phyloP scores from a whole-genome alignment of 1,140 invertebrate species.

The Ladona fulva region DNA sequence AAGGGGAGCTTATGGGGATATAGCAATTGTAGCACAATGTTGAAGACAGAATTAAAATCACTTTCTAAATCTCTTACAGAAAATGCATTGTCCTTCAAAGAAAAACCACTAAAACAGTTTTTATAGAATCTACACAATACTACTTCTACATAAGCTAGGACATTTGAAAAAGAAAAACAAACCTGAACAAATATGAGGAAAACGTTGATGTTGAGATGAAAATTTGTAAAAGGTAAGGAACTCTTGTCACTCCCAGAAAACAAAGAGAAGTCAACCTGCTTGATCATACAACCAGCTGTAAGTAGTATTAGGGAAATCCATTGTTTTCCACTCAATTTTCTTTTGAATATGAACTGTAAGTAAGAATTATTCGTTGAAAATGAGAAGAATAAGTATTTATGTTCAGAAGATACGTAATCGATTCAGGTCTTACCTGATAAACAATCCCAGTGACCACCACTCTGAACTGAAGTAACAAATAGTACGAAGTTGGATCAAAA shows the following conservation, averaged over 20 bases:
- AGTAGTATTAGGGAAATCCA: constrained; percentile 83
- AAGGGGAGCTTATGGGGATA: no score
- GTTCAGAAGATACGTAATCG: not conserved
- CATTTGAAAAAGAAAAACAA: constrained; percentile 21
- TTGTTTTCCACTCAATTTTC: constrained; percentile 68
- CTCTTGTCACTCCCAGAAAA: constrained; percentile 12
- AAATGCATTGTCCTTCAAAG: no score
- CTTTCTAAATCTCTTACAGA: no score
- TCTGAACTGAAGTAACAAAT: constrained; percentile 81
- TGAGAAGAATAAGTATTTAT: not conserved
- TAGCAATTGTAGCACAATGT: no score
- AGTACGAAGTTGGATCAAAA: constrained; percentile 93
- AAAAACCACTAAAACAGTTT: no score
- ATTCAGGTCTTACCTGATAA: constrained; percentile 64
- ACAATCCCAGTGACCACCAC: constrained; percentile 86
- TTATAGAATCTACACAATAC: no score
- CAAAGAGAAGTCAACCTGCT: constrained; percentile 59
- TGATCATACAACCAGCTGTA: constrained; percentile 84
- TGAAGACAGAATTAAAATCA: no score
- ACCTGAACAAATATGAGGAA: constrained; percentile 58
- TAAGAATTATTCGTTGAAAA: constrained; percentile 17
- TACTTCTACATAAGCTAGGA: no score
- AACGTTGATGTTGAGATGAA: constrained; percentile 56
- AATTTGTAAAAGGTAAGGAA: constrained; percentile 27
- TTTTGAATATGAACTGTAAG: constrained; percentile 74